Percentiles rank a stretch among this genome's conserved stretches.
Evolutionary conservation across 2,888 invertebrate genomes (phyloP).

Genomic region (Acronicta alni): DNA sequence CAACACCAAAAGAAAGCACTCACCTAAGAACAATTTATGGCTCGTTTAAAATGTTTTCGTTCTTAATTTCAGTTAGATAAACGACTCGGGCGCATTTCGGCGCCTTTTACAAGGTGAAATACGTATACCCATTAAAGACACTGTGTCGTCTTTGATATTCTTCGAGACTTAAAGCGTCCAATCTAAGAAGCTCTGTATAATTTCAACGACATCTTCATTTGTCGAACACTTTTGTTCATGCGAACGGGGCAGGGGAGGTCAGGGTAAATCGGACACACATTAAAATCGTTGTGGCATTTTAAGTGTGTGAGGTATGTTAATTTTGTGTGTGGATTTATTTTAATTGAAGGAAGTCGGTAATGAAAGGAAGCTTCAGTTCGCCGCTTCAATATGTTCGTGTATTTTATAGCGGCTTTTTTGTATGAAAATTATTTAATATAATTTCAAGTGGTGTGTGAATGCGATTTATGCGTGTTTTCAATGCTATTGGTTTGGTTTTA

Average conservation of each 20-base stretch:
- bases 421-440: conserved; percentile 40
- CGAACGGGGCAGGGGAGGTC: conserved; percentile 49
- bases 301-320: conserved; percentile 81
- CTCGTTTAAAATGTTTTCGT: conserved; percentile 85
- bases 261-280: conserved; percentile 53
- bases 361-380: conserved; percentile 64
- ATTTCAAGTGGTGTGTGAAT: conserved; percentile 24
- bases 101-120: conserved; percentile 81
- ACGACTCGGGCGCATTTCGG: conserved; percentile 77
- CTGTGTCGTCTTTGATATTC: conserved; percentile 67
- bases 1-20: conserved; percentile 76
- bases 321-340: conserved; percentile 76
- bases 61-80: conserved; percentile 86
- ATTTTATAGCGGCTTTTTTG: conserved; percentile 55
- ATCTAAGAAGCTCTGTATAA: conserved; percentile 46
- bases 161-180: conserved; percentile 71
- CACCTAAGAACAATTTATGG: conserved; percentile 76
- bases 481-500: conserved; percentile 23
- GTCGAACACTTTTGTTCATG: conserved; percentile 19
- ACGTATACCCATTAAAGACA: conserved; percentile 75
- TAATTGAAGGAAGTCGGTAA: conserved; percentile 71
- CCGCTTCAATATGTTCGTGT: conserved; percentile 53
- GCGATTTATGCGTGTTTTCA: conserved; percentile 29
- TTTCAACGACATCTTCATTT: conserved; percentile 40
- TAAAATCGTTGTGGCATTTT: conserved; percentile 65